Evolutionary conservation across 2,888 invertebrate genomes (phyloP), one percentile per base, ranked within the genome.

Genomic region (Agriopis marginaria): DNA sequence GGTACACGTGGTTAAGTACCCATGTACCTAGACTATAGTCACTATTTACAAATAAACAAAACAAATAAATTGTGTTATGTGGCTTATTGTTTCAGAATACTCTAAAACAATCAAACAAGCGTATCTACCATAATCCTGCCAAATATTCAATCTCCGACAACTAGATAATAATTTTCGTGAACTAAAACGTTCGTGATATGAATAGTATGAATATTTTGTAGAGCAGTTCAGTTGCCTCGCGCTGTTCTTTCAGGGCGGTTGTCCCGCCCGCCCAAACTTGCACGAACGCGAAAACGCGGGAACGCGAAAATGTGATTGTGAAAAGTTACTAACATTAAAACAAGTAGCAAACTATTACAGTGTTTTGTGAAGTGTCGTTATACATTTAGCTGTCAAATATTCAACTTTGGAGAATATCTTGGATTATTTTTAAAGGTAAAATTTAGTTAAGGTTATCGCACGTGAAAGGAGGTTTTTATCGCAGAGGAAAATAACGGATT

Each of bases 181-280:
- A 50, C 59, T 54, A 54, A 65, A 63, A 51, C 53, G 63, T 54
- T 56, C 63, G 66, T 66, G 66, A 63, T 66, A 44, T 66, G 62
- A 70, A 66, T 66, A 64, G 47, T 49, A 49, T 32, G 44, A 53
- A 40, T 53, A 55, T 51, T 56, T 47, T 78, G 81, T 75, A 73
- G 47, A 45, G 17, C 55, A 53, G 62, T 62, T 80, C 85, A 86
- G 89, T 89, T 78, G 82, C 75, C 74, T 76, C 76, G 76, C 68
- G 81, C 72, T 75, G 54, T 74, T 71, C 74, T 66, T 66, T 59
- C 72, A 72, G 80, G 86, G 86, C 82, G 87, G 87, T 78, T 82
- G 89, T 79, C 68, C 86, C 89, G 89, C 88, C 88, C 90, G 89
- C 89, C 87, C 83, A 68, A 58, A 71, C 72, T 53, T 62, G 53